Evolutionary conservation across 2,113 vertebrate species (phyloP), one percentile per base, ranked within the genome.

Genomic region (Actenoides lindsayi): DNA sequence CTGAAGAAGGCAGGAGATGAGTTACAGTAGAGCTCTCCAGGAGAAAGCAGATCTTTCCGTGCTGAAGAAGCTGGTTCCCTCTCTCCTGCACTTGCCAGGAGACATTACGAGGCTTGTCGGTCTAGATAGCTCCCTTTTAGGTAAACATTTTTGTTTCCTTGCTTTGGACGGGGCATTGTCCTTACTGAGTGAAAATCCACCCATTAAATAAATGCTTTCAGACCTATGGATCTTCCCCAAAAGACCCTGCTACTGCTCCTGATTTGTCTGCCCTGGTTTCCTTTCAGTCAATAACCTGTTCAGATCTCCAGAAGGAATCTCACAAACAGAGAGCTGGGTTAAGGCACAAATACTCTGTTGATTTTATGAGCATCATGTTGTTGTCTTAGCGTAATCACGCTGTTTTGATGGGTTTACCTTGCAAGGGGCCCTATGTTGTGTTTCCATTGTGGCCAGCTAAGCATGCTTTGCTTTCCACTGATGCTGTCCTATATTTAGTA

Each of bases 401-500:
- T 81, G 60, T 56, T 96, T 87, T 39, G 69, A 74, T 81, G 53
- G 41, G 31, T 93, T 92, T 96, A 87, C 83, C 88, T 94, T 94
- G 90, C 54, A 64, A 89, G 71, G 41, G 71, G 33, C 80, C 53
- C 62, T 84, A 1, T 24, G 46, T n/a, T 33, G 25, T 81, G 42
- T 78, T 90, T 93, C 51, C 69, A 60, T 28, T 68, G 83, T 79
- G 83, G 56, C 64, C 62, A 92, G 68, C 85, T 80, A 54, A 96
- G 54, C 92, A 83, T 75, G 71, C 90, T 93, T 89, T 89, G 64
- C 86, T 89, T 87, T 93, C 53, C 65, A 48, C 64, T 89, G 57
- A 78, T 87, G 53, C 62, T 95, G 90, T 73, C 94, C 89, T 93
- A 82, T 89, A 90, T 94, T 96, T 92, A 93, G 77, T 96, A 83